phyloP scores from a whole-genome alignment of 2,888 invertebrate species.

The Diarsia dahlii region DNA sequence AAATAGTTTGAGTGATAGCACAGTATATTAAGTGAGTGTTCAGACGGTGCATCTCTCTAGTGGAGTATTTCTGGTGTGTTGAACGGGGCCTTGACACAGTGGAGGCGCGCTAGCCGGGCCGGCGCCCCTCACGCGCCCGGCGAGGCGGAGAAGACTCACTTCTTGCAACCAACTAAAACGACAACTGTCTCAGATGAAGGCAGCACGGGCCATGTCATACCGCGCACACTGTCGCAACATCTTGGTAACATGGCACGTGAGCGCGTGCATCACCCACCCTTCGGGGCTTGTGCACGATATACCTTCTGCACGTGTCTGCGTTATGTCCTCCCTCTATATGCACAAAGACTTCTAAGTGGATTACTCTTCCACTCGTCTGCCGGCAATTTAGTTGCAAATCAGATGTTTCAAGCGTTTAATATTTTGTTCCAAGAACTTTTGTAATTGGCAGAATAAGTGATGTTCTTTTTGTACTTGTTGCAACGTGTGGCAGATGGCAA shows the following conservation, averaged over 20 bases:
- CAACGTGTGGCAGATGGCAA: neutral
- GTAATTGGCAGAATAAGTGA: constrained; percentile 8
- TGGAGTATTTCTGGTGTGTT: constrained; percentile 57
- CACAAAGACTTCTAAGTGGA: constrained; percentile 53
- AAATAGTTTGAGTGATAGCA: neutral
- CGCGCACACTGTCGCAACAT: neutral
- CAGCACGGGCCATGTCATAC: neutral
- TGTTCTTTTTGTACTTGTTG: neutral
- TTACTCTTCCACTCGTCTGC: constrained; percentile 39
- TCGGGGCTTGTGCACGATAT: neutral
- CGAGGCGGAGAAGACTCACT: constrained; percentile 15
- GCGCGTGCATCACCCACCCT: neutral
- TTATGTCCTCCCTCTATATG: constrained; percentile 28
- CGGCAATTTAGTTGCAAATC: constrained; percentile 61
- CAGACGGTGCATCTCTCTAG: constrained; percentile 46
- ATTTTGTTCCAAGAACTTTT: constrained; percentile 21
- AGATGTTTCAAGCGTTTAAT: constrained; percentile 24
- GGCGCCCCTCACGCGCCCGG: constrained; percentile 14
- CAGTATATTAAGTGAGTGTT: constrained; percentile 20
- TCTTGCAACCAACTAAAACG: neutral
- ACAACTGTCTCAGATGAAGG: neutral
- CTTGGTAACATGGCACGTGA: neutral
- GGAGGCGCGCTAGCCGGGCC: constrained; percentile 42
- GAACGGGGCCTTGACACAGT: constrained; percentile 71
- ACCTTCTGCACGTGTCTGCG: constrained; percentile 18